Evolutionary conservation across 2,113 vertebrate species (phyloP).

Genomic region (Miniopterus natalensis): DNA sequence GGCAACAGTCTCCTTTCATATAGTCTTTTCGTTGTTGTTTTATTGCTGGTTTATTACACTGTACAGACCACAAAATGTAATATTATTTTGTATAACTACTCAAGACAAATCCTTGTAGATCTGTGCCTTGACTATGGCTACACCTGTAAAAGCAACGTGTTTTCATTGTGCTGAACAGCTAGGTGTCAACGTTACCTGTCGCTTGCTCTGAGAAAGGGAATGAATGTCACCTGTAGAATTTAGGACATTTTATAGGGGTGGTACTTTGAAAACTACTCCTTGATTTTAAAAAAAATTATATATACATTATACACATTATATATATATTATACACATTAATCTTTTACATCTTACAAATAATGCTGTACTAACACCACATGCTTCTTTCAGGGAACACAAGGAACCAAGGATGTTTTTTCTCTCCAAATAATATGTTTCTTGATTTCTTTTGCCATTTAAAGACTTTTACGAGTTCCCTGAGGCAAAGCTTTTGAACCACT

Average conservation of each 20-base stretch:
- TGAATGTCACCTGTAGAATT: slow-evolving; percentile 94
- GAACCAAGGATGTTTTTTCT: slow-evolving; percentile 87
- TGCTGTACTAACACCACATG: slow-evolving; percentile 89
- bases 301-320: slow-evolving; percentile 71
- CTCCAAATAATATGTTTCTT: slow-evolving; percentile 89
- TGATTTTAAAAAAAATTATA: slow-evolving; percentile 86
- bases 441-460: slow-evolving; percentile 92
- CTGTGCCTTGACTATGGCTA: slow-evolving; percentile 99
- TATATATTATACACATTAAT: slow-evolving; percentile 92
- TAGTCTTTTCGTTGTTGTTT: slow-evolving; percentile 88
- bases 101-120: slow-evolving; percentile 98
- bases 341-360: slow-evolving; percentile 91
- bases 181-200: slow-evolving; percentile 94
- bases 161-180: slow-evolving; percentile 97
- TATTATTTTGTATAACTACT: slow-evolving; percentile 99
- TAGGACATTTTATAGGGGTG: slow-evolving; percentile 94
- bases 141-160: slow-evolving; percentile 96
- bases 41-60: slow-evolving; percentile 96
- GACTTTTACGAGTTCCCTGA: slow-evolving; percentile 89
- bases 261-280: slow-evolving; percentile 92
- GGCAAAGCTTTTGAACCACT: slow-evolving; percentile 90
- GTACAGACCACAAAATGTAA: slow-evolving; percentile 98
- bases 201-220: slow-evolving; percentile 92
- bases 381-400: slow-evolving; percentile 93
- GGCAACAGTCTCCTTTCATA: slow-evolving; percentile 86